These are phyloP conservation scores for Eretmochelys imbricata DNA, from an alignment of 2,113 vertebrate species.

Conservation along the genomic window DNA sequence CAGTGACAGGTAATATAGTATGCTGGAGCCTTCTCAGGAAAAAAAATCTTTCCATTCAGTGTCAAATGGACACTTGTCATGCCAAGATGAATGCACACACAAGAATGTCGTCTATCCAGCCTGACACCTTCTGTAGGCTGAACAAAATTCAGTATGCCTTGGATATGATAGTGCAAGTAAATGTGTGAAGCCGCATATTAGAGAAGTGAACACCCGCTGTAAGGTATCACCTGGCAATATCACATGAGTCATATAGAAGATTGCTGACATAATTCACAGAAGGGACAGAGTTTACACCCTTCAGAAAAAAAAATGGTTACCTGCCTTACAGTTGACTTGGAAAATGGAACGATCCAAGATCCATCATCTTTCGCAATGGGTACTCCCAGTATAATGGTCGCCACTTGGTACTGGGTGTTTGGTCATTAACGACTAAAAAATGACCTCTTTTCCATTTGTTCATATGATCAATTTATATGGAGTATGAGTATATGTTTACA, in stretches of 20 bases:
- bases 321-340: constrained; percentile 34
- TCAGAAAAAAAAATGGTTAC: constrained; percentile 59
- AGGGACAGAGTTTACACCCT: constrained; percentile 63
- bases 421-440: neutral
- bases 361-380: constrained; percentile 39
- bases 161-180: constrained; percentile 72
- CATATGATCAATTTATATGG: neutral
- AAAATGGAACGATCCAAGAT: constrained; percentile 44
- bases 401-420: neutral
- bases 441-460: neutral
- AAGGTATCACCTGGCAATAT: constrained; percentile 75
- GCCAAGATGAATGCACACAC: constrained; percentile 58
- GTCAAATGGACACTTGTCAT: constrained; percentile 71
- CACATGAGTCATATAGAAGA: constrained; percentile 65
- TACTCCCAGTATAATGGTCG: neutral
- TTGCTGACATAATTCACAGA: constrained; percentile 69
- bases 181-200: constrained; percentile 71
- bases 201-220: constrained; percentile 74
- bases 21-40: constrained; percentile 29
- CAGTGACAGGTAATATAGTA: neutral
- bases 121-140: constrained; percentile 61
- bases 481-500: neutral
- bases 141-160: constrained; percentile 70
- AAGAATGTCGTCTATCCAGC: constrained; percentile 55
- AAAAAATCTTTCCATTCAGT: constrained; percentile 41